Conservation (phyloP, 2,113 vertebrate species). For the Mesitornis unicolor region DNA sequence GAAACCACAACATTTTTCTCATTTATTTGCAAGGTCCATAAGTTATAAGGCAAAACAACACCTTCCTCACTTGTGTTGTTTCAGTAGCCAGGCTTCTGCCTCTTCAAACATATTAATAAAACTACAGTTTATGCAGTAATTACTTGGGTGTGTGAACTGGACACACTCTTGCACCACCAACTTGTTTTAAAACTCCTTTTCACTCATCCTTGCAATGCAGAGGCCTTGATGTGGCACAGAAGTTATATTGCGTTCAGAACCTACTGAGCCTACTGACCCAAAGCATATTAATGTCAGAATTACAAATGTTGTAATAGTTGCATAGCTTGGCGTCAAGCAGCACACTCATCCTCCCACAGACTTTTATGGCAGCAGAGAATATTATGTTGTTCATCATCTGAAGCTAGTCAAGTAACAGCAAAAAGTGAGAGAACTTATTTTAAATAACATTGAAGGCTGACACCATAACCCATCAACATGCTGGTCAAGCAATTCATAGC, state of each 20-base stretch:
- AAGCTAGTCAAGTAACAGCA: not conserved
- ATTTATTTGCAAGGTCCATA: not conserved
- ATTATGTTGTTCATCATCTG: not conserved
- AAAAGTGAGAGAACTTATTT: not conserved
- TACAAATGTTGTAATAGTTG: not conserved
- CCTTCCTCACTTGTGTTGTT: not conserved
- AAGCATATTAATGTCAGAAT: conserved; percentile 3
- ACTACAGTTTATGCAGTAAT: not conserved
- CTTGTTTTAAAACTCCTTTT: not conserved
- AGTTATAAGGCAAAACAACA: not conserved
- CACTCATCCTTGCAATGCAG: not conserved
- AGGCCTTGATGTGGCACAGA: conserved; percentile 30
- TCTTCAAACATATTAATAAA: not conserved
- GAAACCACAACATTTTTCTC: not conserved
- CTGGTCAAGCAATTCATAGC: not conserved
- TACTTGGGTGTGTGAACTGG: conserved; percentile 9
- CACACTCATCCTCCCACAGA: not conserved
- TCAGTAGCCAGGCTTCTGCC: not conserved
- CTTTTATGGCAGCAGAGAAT: not conserved
- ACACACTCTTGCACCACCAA: not conserved
- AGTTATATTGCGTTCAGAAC: not conserved
- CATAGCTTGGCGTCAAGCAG: not conserved
- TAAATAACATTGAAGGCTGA: not conserved
- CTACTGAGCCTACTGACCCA: not conserved
- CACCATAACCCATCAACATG: not conserved